These are phyloP conservation scores for Pseudobourletiella spinata DNA, from an alignment of 1,140 invertebrate genomes.

Conservation along the genomic window DNA sequence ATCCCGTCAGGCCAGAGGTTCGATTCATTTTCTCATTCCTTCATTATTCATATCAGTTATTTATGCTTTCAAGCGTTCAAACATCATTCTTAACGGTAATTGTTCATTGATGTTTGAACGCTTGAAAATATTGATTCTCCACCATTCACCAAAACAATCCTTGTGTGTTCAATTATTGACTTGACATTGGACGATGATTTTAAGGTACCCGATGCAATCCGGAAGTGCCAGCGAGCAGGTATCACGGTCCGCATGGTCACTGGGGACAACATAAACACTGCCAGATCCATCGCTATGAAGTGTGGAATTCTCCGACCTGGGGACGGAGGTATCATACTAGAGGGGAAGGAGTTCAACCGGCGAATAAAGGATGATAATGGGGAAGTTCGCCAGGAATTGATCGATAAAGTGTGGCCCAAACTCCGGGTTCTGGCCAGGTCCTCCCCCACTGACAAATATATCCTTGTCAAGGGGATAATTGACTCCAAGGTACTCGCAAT, in stretches of 20 bases:
- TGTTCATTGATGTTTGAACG: not conserved
- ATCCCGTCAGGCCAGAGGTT: slow-evolving; percentile 55
- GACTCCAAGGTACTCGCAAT: slow-evolving; percentile 48
- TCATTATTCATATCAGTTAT: no score
- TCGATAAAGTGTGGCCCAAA: slow-evolving; percentile 56
- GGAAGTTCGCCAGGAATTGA: slow-evolving; percentile 43
- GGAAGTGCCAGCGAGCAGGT: slow-evolving; percentile 51
- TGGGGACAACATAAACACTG: slow-evolving; percentile 59
- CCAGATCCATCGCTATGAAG: slow-evolving; percentile 55
- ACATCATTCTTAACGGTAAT: no score
- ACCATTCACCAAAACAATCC: no score
- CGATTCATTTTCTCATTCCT: slow-evolving; percentile 40
- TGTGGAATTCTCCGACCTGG: slow-evolving; percentile 54
- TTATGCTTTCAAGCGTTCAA: no score
- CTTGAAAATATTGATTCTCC: not conserved
- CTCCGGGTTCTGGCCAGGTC: slow-evolving; percentile 55
- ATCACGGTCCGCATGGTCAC: slow-evolving; percentile 61
- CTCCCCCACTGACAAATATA: slow-evolving; percentile 57
- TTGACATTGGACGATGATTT: not conserved
- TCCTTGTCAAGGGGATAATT: slow-evolving; percentile 57
- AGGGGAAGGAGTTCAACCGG: slow-evolving; percentile 56
- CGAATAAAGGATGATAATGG: slow-evolving; percentile 47
- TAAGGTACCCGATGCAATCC: slow-evolving; percentile 51
- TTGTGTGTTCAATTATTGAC: no score
- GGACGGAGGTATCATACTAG: slow-evolving; percentile 51